Base-by-base conservation (phyloP, 2,113 vertebrate genomes). In the Girardinichthys multiradiatus region DNA sequence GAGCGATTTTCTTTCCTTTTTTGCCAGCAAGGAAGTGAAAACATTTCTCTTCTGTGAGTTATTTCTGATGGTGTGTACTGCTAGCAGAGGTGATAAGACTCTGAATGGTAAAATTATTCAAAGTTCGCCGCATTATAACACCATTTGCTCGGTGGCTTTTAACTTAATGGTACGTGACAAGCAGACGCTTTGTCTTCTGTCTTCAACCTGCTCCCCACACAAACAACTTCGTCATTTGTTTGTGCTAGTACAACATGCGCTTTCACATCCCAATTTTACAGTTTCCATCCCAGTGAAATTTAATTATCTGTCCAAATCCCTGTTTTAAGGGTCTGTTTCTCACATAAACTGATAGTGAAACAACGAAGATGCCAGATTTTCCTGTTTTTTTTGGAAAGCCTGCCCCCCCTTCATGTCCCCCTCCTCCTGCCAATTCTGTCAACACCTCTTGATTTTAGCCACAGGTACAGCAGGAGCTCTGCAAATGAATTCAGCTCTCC, bases 371-470 rank as follows among this genome's bases (percentile, higher is more conserved):
- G 81, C 62, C 85, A 86, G 81, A 70, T 74, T 80, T 82, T 81
- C 37, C 64, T 61, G 65, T 64, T 64, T 81, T 81, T 83, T 72
- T 87, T 45, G 80, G 64, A 89, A 83, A 70, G 62, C 78, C 74
- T 77, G 74, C 68, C 62, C 84, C 63, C 12, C 64, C 31, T 21
- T 57, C 48, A 1, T 27, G 33, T 30, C 72, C 74, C 59, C 75
- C 82, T 66, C 66, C 71, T 59, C 31, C 75, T 70, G 63, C 60
- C 77, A 57, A 14, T 77, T 57, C 92, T 90, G 90, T 91, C 92
- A 90, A 85, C 89, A 83, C 79, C 71, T 90, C 84, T 87, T 81
- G 77, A 89, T 90, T 90, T 88, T 63, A 90, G 89, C 84, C 77
- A 82, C 90, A 90, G 90, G 89, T 93, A 89, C 64, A 73, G 83